A percentile compares a stretch with the other conserved stretches of the same genome.
phyloP scores from a whole-genome alignment of 2,888 invertebrate species.

The Acholoe squamosa region DNA sequence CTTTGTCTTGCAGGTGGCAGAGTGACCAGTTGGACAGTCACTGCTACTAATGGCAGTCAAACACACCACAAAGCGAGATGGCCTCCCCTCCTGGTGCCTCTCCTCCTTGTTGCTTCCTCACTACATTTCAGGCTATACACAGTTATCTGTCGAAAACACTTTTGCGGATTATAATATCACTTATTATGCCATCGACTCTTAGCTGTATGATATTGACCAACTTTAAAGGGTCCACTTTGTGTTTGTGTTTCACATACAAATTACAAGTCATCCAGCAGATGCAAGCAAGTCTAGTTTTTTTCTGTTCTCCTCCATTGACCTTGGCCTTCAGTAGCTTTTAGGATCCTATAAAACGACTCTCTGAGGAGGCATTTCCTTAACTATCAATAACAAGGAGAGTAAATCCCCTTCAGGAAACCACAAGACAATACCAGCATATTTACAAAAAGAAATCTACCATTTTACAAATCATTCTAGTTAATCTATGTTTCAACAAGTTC shows the following conservation, averaged over 20 bases:
- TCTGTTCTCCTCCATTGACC: not conserved
- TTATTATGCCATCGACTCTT: not conserved
- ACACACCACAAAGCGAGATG: not conserved
- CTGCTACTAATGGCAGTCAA: not conserved
- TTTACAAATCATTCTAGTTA: slow-evolving; percentile 38
- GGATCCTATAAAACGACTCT: not conserved
- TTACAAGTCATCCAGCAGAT: too few species aligned
- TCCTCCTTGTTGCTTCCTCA: not conserved
- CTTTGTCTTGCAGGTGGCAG: not conserved
- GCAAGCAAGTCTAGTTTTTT: too few species aligned
- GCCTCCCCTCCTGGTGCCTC: slow-evolving; percentile 3
- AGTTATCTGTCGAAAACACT: not conserved
- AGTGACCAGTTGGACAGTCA: not conserved
- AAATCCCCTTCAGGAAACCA: not conserved
- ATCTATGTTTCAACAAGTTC: slow-evolving; percentile 22
- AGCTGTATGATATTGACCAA: not conserved
- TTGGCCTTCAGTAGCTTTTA: not conserved
- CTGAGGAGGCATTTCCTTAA: not conserved
- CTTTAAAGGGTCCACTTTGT: too few species aligned
- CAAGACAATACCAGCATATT: slow-evolving; percentile 33
- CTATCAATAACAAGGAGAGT: slow-evolving; percentile 9
- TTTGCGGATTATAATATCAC: not conserved
- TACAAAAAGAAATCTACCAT: slow-evolving; percentile 18
- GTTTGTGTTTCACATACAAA: too few species aligned
- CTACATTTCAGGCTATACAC: not conserved